phyloP scores from a whole-genome alignment of 1,140 invertebrate species.

The Sesamia nonagrioides region DNA sequence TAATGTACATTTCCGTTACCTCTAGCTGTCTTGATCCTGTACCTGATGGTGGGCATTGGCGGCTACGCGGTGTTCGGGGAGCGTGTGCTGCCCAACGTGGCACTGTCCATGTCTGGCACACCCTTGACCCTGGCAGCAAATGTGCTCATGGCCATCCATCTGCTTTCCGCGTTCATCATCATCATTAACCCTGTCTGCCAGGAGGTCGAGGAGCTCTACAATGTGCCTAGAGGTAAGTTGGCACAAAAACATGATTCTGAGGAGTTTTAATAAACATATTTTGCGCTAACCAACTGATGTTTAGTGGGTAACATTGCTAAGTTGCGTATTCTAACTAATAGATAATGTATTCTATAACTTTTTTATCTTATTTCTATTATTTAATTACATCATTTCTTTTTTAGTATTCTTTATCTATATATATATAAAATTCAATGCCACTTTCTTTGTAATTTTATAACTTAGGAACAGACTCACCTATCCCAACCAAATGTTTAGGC shows the following conservation, averaged over 20 bases:
- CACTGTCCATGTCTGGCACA: slow-evolving; percentile 85
- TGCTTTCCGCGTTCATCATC: slow-evolving; percentile 90
- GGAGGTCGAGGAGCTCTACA: slow-evolving; percentile 91
- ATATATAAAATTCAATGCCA: no score
- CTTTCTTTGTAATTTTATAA: no score
- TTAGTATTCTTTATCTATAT: no score
- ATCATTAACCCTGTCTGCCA: slow-evolving; percentile 90
- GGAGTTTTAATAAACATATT: no score
- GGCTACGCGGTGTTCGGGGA: slow-evolving; percentile 90
- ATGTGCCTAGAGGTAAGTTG: slow-evolving; percentile 88
- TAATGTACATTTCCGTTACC: slow-evolving; percentile 26
- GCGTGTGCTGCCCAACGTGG: slow-evolving; percentile 87
- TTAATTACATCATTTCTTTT: no score
- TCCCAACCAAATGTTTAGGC: no score
- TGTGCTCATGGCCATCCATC: slow-evolving; percentile 89
- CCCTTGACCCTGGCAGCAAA: slow-evolving; percentile 87
- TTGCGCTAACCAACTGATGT: no score
- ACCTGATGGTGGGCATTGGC: slow-evolving; percentile 88
- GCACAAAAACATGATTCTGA: background rate
- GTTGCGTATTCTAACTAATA: no score
- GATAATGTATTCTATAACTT: no score
- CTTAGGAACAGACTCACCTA: no score
- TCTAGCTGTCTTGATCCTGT: slow-evolving; percentile 88
- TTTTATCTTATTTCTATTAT: no score
- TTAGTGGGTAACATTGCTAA: no score